phyloP scores from a whole-genome alignment of 1,140 invertebrate species.

The Adelges cooleyi region DNA sequence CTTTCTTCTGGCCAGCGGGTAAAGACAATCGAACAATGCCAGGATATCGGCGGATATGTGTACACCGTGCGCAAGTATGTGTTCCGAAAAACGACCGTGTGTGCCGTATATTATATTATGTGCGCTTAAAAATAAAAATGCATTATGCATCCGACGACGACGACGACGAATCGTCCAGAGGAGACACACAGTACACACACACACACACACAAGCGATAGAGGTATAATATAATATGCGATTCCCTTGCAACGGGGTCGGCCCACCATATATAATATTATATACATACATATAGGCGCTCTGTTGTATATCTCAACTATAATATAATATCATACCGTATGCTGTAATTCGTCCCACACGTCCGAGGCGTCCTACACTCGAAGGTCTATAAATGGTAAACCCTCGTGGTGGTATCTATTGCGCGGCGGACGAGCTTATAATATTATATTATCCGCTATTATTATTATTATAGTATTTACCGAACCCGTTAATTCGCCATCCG shows the following conservation, averaged over 20 bases:
- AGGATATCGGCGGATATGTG: background rate
- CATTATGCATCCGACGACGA: background rate
- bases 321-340: background rate
- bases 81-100: background rate
- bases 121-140: constrained; percentile 18
- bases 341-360: constrained; percentile 15
- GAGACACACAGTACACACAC: background rate
- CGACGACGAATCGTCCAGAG: background rate
- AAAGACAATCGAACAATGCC: constrained; percentile 7
- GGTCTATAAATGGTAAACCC: constrained; percentile 26
- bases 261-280: too few relatives aligned
- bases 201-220: background rate
- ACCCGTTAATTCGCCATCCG: constrained; percentile 5
- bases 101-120: background rate
- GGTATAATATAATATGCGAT: too few relatives aligned
- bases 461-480: background rate
- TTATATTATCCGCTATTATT: too few relatives aligned
- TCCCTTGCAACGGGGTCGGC: too few relatives aligned
- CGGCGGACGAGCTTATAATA: too few relatives aligned
- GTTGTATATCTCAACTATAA: too few relatives aligned
- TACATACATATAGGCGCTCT: too few relatives aligned
- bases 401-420: background rate
- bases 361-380: background rate
- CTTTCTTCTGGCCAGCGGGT: background rate
- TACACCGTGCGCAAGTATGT: too few relatives aligned